Conservation (phyloP, 2,797 vertebrate species). For the Cryptoblepharus egeriae region DNA sequence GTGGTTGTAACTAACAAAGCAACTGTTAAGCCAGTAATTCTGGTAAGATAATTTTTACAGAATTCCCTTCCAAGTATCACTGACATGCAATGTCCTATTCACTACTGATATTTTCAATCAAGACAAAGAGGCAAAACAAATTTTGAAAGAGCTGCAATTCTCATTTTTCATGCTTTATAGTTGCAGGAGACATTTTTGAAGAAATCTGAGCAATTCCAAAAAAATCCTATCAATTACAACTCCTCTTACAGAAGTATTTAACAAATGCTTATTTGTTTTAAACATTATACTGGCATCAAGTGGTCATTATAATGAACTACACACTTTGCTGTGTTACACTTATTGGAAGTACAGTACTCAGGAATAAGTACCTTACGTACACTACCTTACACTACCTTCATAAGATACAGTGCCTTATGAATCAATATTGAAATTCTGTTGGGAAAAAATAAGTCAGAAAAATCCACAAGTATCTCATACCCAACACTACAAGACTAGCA, state of each 20-base stretch:
- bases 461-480: background rate
- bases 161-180: background rate
- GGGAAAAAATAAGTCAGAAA: background rate
- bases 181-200: rapidly evolving
- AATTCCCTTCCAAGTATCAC: background rate
- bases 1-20: background rate
- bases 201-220: background rate
- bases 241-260: background rate
- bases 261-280: conserved; percentile 35
- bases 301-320: conserved; percentile 52
- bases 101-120: background rate
- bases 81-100: background rate
- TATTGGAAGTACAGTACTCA: background rate
- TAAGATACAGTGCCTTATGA: no score
- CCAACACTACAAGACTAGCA: background rate
- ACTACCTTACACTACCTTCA: no score
- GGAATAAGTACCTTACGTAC: no score
- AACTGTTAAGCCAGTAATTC: background rate
- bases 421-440: background rate
- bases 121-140: background rate
- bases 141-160: background rate
- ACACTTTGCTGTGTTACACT: rapidly evolving
- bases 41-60: background rate
- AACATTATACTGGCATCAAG: conserved; percentile 78
- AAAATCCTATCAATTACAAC: no score